Evolutionary conservation across 2,113 vertebrate genomes (phyloP).

Genomic region (Pachypanchax playfairii): DNA sequence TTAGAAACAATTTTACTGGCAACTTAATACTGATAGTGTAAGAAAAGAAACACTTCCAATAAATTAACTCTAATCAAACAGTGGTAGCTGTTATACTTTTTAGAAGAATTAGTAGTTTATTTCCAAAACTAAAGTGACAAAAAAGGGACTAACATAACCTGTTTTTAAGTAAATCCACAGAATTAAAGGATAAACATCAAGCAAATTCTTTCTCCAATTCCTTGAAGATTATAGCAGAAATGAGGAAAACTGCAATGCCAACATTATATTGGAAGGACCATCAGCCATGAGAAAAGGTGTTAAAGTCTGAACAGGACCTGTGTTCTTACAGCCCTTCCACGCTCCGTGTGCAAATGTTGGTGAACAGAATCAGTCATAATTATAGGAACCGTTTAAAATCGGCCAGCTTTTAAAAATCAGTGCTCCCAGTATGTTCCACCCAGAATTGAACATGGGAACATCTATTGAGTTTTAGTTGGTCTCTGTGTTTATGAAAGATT

Average conservation of each 20-base stretch:
- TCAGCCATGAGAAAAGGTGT: not conserved
- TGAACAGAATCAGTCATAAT: conserved; percentile 2
- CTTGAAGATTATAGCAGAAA: conserved; percentile 1
- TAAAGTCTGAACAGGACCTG: not conserved
- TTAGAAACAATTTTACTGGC: conserved; percentile 12
- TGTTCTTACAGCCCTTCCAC: not conserved
- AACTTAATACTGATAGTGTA: conserved; percentile 65
- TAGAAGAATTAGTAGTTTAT: not conserved
- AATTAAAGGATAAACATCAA: not conserved
- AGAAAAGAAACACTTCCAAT: conserved; percentile 51
- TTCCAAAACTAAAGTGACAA: conserved; percentile 10
- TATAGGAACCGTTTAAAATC: conserved; percentile 7
- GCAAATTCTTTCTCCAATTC: not conserved
- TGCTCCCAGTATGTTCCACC: not conserved
- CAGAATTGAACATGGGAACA: conserved; percentile 6
- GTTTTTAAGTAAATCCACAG: conserved; percentile 18
- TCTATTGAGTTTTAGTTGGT: conserved; percentile 22
- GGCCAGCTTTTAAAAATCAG: conserved; percentile 4
- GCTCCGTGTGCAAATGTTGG: not conserved
- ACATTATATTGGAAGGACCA: not conserved
- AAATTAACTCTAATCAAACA: conserved; percentile 69
- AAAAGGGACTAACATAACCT: conserved; percentile 21
- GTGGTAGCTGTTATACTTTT: conserved; percentile 39
- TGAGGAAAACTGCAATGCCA: conserved; percentile 2
- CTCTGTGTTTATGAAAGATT: conserved; percentile 11